A percentile compares a stretch with the other conserved stretches of the same genome.
These are phyloP conservation scores for Drosophila cyrtoloma DNA, from an alignment of 2,888 invertebrate species.

Conservation along the genomic window DNA sequence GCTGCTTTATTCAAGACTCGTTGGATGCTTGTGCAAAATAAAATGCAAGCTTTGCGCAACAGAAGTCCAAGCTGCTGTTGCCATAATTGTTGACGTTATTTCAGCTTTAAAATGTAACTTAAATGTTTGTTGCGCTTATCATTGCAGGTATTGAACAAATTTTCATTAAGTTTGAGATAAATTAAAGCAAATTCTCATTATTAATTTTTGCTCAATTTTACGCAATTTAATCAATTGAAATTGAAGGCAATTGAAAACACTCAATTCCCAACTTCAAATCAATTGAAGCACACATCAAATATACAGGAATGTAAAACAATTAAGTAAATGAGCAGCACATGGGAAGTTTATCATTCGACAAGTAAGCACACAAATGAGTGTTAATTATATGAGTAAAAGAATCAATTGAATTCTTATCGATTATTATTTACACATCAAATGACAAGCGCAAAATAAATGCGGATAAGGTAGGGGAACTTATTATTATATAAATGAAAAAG, in stretches of 20 bases:
- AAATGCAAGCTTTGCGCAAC: conserved; percentile 42
- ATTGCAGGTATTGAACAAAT: conserved; percentile 48
- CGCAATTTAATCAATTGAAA: background rate
- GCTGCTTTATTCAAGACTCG: conserved; percentile 15
- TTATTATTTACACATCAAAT: background rate
- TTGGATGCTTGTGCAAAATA: conserved; percentile 33
- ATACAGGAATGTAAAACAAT: background rate
- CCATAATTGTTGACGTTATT: conserved; percentile 24
- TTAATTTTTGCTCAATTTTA: background rate
- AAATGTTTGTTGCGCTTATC: conserved; percentile 34
- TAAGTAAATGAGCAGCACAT: background rate
- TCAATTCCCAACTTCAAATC: background rate
- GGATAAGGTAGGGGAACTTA: background rate
- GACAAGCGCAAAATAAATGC: background rate
- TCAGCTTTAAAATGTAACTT: conserved; percentile 15
- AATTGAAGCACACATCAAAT: background rate
- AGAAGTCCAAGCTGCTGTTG: conserved; percentile 31
- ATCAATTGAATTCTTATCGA: background rate
- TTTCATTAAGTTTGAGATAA: conserved; percentile 5
- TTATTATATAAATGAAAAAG: background rate
- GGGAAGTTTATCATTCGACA: background rate
- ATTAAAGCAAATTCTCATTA: background rate
- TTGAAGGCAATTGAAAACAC: background rate
- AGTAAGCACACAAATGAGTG: background rate
- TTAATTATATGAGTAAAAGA: background rate